A percentile compares a stretch with the other conserved stretches of the same genome.
phyloP scores from a whole-genome alignment of 2,888 invertebrate species.

The Drosophila kambysellisi region DNA sequence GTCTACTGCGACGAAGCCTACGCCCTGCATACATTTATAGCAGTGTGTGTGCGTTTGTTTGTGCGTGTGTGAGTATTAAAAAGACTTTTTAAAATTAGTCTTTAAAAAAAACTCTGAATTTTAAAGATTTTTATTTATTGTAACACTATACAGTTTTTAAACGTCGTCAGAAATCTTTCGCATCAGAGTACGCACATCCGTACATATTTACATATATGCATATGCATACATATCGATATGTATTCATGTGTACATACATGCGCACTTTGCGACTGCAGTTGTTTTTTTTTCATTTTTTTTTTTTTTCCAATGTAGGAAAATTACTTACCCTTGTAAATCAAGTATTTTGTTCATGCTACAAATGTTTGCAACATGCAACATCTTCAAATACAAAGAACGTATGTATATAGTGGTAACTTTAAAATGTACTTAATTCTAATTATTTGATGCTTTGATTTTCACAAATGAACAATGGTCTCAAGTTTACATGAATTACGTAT shows the following conservation, averaged over 20 bases:
- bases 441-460: slow-evolving; percentile 20
- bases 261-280: slow-evolving; percentile 20
- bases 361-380: slow-evolving; percentile 4
- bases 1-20: background rate
- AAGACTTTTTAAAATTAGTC: background rate
- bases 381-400: background rate
- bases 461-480: slow-evolving; percentile 16
- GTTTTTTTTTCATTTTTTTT: slow-evolving; percentile 2
- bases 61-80: background rate
- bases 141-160: background rate
- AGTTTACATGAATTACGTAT: background rate
- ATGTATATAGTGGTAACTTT: slow-evolving; percentile 2
- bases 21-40: slow-evolving; percentile 13
- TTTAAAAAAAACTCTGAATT: background rate
- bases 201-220: slow-evolving; percentile 2
- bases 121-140: no score
- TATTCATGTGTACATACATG: slow-evolving; percentile 21
- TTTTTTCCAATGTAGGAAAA: background rate
- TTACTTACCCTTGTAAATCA: slow-evolving; percentile 29
- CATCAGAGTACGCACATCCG: background rate
- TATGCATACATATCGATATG: slow-evolving; percentile 9
- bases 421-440: slow-evolving; percentile 7
- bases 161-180: background rate
- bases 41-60: background rate
- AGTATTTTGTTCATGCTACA: slow-evolving; percentile 12